These are phyloP conservation scores for Ptyas mucosa DNA, from an alignment of 2,113 vertebrate species.

Conservation along the genomic window DNA sequence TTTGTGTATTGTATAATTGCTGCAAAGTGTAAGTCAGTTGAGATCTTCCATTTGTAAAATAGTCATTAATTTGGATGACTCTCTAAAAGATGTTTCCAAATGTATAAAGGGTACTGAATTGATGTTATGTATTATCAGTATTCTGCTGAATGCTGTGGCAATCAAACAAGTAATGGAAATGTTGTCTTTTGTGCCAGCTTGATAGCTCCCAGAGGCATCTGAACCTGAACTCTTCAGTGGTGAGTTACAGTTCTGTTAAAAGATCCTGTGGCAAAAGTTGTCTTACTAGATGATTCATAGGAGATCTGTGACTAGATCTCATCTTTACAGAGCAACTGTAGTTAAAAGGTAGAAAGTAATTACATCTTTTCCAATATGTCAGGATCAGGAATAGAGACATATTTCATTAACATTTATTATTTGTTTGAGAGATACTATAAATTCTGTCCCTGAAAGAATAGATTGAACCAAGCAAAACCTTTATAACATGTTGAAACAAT, in stretches of 20 bases:
- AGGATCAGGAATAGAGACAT: neutral
- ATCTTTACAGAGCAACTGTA: neutral
- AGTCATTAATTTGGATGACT: neutral
- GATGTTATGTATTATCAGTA: neutral
- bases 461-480: neutral
- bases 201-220: too few relatives aligned
- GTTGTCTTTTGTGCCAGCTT: neutral
- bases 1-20: neutral
- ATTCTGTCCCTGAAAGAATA: neutral
- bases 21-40: neutral
- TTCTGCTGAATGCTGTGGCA: neutral
- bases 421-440: neutral
- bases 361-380: neutral
- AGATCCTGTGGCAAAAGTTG: neutral
- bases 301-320: neutral
- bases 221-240: neutral
- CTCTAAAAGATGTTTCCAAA: neutral
- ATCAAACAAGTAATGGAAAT: neutral
- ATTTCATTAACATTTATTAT: neutral
- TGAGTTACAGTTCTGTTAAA: neutral
- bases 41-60: neutral
- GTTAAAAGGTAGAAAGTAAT: neutral
- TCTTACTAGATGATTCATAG: neutral
- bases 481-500: neutral
- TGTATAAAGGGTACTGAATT: neutral